These are phyloP conservation scores for Prorops nasuta DNA, from an alignment of 1,140 invertebrate genomes.

Conservation along the genomic window DNA sequence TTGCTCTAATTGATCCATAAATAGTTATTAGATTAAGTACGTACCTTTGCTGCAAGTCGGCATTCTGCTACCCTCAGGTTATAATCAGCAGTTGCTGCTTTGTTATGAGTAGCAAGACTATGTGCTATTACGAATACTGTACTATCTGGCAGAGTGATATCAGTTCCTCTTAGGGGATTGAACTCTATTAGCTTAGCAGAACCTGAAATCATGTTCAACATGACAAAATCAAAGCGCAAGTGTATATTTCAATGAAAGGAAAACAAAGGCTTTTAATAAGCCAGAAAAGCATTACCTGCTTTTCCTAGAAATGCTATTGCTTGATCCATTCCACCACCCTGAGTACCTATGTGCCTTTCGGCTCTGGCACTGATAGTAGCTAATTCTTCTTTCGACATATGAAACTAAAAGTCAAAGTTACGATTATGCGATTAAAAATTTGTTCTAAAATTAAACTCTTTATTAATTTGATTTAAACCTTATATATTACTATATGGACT, in stretches of 20 bases:
- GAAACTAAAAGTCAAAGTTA: constrained; percentile 33
- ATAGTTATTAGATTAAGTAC: not conserved
- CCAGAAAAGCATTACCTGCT: constrained; percentile 59
- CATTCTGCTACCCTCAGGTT: constrained; percentile 95
- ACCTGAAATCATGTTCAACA: constrained; percentile 51
- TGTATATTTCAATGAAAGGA: not conserved
- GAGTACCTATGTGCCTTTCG: constrained; percentile 91
- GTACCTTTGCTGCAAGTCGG: constrained; percentile 80
- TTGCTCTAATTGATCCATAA: too few species aligned
- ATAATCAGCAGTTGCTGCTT: constrained; percentile 87
- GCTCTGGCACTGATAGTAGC: constrained; percentile 83
- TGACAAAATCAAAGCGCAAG: not conserved
- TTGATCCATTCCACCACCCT: constrained; percentile 99
- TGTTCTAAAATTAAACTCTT: too few species aligned
- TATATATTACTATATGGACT: too few species aligned
- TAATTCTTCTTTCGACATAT: constrained; percentile 71
- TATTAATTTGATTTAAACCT: too few species aligned
- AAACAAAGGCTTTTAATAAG: not conserved
- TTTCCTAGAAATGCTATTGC: constrained; percentile 93
- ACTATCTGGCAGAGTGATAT: constrained; percentile 77
- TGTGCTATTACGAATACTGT: constrained; percentile 93
- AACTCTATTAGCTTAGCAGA: constrained; percentile 92
- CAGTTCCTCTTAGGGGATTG: constrained; percentile 77
- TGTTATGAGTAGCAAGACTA: constrained; percentile 87
- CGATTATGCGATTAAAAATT: too few species aligned